A percentile compares a stretch with the other conserved stretches of the same genome.
Evolutionary conservation across 2,113 vertebrate species (phyloP).

Genomic region (Circaetus gallicus): DNA sequence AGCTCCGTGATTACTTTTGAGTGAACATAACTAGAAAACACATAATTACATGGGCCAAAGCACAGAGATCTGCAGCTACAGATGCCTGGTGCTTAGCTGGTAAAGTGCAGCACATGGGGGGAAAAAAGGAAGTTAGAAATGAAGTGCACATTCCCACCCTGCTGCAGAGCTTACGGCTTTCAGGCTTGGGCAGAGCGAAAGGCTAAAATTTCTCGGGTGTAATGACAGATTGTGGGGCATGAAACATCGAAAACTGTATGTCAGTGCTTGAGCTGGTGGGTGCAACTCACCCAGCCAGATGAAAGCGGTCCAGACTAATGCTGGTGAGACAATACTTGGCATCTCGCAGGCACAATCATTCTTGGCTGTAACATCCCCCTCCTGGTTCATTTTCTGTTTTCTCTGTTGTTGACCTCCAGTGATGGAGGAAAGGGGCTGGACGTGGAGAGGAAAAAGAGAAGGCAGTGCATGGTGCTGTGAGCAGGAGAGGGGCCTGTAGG

Average conservation of each 20-base stretch:
- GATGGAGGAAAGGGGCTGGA: constrained; percentile 5
- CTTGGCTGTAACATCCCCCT: not conserved
- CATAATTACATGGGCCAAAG: not conserved
- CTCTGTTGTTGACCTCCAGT: constrained; percentile 9
- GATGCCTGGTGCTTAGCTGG: not conserved
- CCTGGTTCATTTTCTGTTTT: constrained; percentile 8
- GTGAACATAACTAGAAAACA: not conserved
- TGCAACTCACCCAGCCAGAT: not conserved
- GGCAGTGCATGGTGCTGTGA: not conserved
- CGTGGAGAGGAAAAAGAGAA: not conserved
- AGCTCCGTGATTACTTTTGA: not conserved
- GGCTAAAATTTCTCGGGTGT: not conserved
- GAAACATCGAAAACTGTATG: not conserved
- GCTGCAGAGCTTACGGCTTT: not conserved
- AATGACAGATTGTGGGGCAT: not conserved
- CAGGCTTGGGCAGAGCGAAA: not conserved
- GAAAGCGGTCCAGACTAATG: not conserved
- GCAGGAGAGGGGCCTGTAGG: not conserved
- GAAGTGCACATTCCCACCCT: not conserved
- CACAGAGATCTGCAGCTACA: not conserved
- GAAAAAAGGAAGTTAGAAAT: not conserved
- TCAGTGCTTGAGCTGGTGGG: not conserved
- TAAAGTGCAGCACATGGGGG: not conserved
- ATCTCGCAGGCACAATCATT: not conserved
- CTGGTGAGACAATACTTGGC: constrained; percentile 48